A percentile compares a stretch with the other conserved stretches of the same genome.
Evolutionary conservation across 2,888 invertebrate genomes (phyloP).

Genomic region (Orchesellides sinensis): DNA sequence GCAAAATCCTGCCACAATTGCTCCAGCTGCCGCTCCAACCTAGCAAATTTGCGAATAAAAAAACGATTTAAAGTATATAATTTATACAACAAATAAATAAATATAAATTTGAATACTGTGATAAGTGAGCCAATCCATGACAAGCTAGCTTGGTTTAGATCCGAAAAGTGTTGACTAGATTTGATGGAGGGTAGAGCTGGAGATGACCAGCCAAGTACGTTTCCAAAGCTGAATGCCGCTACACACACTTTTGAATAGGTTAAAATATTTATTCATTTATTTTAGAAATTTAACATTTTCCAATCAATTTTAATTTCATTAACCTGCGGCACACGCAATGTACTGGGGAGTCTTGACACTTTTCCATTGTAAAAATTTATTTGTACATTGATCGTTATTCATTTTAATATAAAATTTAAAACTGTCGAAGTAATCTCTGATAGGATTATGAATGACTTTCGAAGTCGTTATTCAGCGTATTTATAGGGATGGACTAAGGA

Average conservation of each 20-base stretch:
- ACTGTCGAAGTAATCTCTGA: too few relatives aligned
- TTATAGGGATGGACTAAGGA: too few relatives aligned
- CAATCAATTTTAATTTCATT: background rate
- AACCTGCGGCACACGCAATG: conserved; percentile 49
- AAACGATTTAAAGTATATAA: background rate
- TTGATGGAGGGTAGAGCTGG: conserved; percentile 50
- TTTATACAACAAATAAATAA: background rate
- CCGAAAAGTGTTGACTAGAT: conserved; percentile 56
- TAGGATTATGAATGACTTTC: too few relatives aligned
- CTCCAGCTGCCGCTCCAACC: conserved; percentile 62
- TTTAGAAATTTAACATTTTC: background rate
- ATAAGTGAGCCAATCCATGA: conserved; percentile 81
- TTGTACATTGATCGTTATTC: too few relatives aligned
- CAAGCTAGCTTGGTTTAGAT: conserved; percentile 78
- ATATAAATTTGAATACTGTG: conserved; percentile 31
- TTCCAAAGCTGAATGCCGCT: conserved; percentile 64
- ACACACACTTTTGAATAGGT: conserved; percentile 42
- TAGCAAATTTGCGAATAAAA: background rate
- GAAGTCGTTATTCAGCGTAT: too few relatives aligned
- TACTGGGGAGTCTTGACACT: conserved; percentile 51
- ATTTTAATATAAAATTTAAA: too few relatives aligned
- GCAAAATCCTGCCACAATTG: conserved; percentile 76
- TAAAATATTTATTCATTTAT: background rate
- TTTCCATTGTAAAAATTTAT: too few relatives aligned
- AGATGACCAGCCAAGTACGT: conserved; percentile 60